Percentiles rank a stretch among this genome's conserved stretches.
phyloP scores from a whole-genome alignment of 2,888 invertebrate genomes.

The Nezara viridula region DNA sequence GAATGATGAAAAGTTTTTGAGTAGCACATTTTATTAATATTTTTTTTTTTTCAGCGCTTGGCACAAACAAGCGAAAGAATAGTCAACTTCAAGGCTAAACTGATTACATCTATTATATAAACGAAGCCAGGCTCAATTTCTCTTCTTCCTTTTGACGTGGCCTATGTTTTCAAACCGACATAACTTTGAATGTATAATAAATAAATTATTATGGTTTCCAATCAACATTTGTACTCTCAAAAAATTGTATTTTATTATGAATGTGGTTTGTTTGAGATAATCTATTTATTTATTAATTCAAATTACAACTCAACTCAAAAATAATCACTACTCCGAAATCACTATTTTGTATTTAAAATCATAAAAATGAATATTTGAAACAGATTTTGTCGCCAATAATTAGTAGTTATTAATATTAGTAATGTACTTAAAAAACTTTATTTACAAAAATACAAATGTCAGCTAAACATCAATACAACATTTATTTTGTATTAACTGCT shows the following conservation, averaged over 20 bases:
- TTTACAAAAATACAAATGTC: background rate
- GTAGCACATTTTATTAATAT: background rate
- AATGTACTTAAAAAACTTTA: background rate
- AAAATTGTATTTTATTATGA: background rate
- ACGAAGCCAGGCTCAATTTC: background rate
- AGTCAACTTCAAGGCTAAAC: constrained; percentile 93
- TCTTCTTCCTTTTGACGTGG: background rate
- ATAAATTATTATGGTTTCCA: constrained; percentile 15
- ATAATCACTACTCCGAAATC: background rate
- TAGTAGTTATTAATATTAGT: background rate
- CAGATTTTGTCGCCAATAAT: background rate
- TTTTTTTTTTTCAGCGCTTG: constrained; percentile 74
- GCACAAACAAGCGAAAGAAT: constrained; percentile 92
- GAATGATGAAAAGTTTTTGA: background rate
- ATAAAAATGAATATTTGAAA: background rate
- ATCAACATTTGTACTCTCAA: background rate
- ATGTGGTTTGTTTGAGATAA: background rate
- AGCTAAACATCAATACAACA: background rate
- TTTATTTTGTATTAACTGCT: background rate
- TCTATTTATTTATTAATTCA: background rate
- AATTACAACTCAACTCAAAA: background rate
- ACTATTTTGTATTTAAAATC: background rate
- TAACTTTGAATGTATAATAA: constrained; percentile 27
- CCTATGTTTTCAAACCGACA: background rate
- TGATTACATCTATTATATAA: constrained; percentile 92